Evolutionary conservation across 2,113 vertebrate genomes (phyloP).

Genomic region (Ahaetulla prasina): DNA sequence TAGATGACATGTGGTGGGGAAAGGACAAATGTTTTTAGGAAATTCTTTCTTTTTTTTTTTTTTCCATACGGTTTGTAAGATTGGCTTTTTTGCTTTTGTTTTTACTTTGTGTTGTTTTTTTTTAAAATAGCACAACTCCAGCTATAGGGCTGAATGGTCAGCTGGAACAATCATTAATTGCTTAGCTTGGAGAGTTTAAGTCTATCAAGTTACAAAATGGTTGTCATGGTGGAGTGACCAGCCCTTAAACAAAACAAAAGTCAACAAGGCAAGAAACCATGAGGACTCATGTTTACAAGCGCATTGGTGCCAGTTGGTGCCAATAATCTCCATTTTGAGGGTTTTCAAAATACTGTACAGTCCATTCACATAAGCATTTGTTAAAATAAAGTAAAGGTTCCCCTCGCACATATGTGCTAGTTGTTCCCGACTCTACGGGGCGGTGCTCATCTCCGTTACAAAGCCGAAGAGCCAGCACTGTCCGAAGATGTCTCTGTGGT

Average conservation of each 20-base stretch:
- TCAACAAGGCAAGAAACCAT: not conserved
- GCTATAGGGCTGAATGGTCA: not conserved
- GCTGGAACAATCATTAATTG: not conserved
- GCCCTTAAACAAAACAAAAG: not conserved
- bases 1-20: not conserved
- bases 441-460: no score
- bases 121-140: not conserved
- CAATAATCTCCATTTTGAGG: not conserved
- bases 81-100: not conserved
- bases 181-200: not conserved
- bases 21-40: not conserved
- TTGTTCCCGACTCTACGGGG: no score
- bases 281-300: not conserved
- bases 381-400: not conserved
- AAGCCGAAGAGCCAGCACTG: no score
- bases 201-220: not conserved
- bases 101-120: not conserved
- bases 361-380: not conserved
- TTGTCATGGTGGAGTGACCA: not conserved
- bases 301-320: not conserved
- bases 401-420: no score
- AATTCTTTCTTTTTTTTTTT: not conserved
- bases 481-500: no score
- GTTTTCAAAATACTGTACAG: not conserved
- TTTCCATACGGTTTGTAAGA: not conserved